Evolutionary conservation across 2,888 invertebrate species (phyloP).

Genomic region (Auanema sp.): DNA sequence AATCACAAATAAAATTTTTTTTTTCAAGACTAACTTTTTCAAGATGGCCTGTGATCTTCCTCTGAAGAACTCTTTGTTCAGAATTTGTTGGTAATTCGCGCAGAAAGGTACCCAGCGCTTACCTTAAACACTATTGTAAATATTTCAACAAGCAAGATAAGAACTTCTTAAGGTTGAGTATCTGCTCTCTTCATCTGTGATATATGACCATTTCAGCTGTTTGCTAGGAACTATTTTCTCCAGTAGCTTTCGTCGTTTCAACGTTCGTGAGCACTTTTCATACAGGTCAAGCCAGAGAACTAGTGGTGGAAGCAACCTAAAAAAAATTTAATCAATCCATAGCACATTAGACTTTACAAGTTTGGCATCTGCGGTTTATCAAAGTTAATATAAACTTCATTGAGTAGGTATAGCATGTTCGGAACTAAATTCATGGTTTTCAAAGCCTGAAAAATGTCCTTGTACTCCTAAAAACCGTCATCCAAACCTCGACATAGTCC

Average conservation of each 20-base stretch:
- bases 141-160: too few species aligned
- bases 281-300: conserved; percentile 51
- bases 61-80: conserved; percentile 18
- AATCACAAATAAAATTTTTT: background rate
- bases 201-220: conserved; percentile 10
- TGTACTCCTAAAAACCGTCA: background rate
- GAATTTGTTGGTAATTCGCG: conserved; percentile 2
- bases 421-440: background rate
- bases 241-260: conserved; percentile 9
- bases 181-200: conserved; percentile 20
- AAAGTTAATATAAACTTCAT: conserved; percentile 14
- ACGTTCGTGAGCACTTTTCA: conserved; percentile 33
- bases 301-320: conserved; percentile 35
- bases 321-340: background rate
- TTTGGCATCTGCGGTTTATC: conserved; percentile 15
- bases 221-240: conserved; percentile 9
- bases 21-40: conserved; percentile 1
- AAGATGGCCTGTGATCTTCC: conserved; percentile 18
- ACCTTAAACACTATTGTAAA: too few species aligned
- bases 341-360: conserved; percentile 10
- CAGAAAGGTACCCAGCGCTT: conserved; percentile 8
- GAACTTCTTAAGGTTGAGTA: conserved; percentile 10
- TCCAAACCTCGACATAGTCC: conserved; percentile 34
- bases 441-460: background rate
- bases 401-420: conserved; percentile 11